Percentiles rank a stretch among this genome's conserved stretches.
phyloP scores from a whole-genome alignment of 2,888 invertebrate genomes.

The Hyposoter didymator region DNA sequence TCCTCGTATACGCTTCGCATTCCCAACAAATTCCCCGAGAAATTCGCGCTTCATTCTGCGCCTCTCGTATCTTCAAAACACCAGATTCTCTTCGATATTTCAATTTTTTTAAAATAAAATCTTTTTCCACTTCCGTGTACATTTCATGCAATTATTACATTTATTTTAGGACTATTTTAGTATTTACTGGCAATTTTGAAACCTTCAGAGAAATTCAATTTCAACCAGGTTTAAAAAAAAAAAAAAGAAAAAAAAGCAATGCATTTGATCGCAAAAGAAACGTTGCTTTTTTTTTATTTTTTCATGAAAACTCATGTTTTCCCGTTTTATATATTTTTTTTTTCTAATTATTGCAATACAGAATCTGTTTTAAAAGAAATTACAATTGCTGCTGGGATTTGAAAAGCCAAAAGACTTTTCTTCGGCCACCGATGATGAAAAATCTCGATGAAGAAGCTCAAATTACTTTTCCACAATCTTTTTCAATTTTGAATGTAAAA shows the following conservation, averaged over 20 bases:
- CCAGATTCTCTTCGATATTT: not conserved
- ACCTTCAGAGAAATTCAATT: not conserved
- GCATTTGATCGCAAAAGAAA: not conserved
- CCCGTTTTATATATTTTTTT: too few species aligned
- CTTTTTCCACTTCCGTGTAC: not conserved
- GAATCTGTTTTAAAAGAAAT: too few species aligned
- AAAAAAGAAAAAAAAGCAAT: too few species aligned
- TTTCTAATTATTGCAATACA: too few species aligned
- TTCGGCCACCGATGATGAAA: too few species aligned
- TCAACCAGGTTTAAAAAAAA: too few species aligned
- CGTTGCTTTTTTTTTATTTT: not conserved
- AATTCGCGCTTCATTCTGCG: constrained; percentile 21
- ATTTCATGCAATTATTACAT: not conserved
- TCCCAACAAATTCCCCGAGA: constrained; percentile 28
- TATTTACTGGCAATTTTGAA: not conserved
- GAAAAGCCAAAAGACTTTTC: too few species aligned
- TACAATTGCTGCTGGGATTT: too few species aligned
- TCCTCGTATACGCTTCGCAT: constrained; percentile 23
- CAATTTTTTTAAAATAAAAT: not conserved
- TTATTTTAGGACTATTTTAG: not conserved
- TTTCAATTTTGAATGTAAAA: not conserved
- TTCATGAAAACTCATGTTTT: not conserved
- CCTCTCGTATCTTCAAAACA: not conserved
- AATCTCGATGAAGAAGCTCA: not conserved
- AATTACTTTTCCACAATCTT: not conserved